phyloP scores from a whole-genome alignment of 92 coral and sea anemone species.

The Epizoanthus ramosus region DNA sequence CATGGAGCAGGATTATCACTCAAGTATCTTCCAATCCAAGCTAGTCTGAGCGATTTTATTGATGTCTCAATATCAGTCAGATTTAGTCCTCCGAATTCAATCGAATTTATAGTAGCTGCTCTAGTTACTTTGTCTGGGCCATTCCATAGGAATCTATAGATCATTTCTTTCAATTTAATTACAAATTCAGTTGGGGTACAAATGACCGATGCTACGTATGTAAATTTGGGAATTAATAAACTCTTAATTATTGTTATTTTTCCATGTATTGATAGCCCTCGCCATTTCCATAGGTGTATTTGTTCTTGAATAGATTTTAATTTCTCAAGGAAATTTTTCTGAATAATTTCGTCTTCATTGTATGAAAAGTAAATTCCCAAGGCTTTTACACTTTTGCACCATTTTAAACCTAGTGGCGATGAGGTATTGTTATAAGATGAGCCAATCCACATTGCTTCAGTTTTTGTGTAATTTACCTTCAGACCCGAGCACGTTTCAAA shows the following conservation, averaged over 20 bases:
- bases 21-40: too few species aligned
- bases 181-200: not conserved
- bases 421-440: not conserved
- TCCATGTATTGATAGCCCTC: conserved; percentile 29
- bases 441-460: conserved; percentile 31
- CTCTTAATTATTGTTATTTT: conserved; percentile 34
- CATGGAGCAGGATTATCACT: conserved; percentile 35
- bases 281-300: conserved; percentile 29
- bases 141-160: conserved; percentile 32
- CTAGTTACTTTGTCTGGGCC: conserved; percentile 28
- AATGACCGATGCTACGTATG: conserved; percentile 31
- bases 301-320: conserved; percentile 27
- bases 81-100: conserved; percentile 29
- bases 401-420: not conserved
- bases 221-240: conserved; percentile 27
- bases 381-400: conserved; percentile 2
- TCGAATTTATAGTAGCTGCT: conserved; percentile 6
- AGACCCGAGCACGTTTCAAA: conserved; percentile 21
- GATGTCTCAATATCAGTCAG: too few species aligned
- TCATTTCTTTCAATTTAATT: conserved; percentile 6
- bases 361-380: conserved; percentile 22
- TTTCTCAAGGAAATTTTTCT: conserved; percentile 27
- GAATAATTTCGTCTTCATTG: conserved; percentile 7
- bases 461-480: conserved; percentile 18
- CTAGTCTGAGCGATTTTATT: too few species aligned